Percentiles rank a stretch among this genome's conserved stretches.
phyloP scores from a whole-genome alignment of 2,797 vertebrate species.

The Dromococcyx pavoninus region DNA sequence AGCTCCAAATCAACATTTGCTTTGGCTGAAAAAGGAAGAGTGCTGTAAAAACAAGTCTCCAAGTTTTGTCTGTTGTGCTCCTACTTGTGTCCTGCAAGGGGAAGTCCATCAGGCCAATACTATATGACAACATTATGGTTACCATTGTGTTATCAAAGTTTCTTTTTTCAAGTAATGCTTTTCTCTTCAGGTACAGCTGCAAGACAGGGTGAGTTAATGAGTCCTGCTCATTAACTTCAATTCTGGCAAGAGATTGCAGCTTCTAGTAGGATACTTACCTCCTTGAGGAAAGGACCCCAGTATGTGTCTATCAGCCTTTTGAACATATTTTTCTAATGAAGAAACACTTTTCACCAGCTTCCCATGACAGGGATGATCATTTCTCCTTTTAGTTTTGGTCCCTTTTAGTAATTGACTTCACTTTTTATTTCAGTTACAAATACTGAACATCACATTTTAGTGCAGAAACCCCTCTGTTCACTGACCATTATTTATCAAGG shows the following conservation, averaged over 20 bases:
- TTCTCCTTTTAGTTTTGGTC: background rate
- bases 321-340: background rate
- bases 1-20: background rate
- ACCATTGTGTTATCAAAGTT: background rate
- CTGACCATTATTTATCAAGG: conserved; percentile 62
- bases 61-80: background rate
- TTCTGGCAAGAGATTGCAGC: background rate
- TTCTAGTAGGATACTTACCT: background rate
- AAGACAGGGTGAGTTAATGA: background rate
- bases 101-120: background rate
- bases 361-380: background rate
- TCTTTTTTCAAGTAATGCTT: background rate
- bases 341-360: background rate
- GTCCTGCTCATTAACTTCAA: no score
- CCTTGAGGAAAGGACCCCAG: background rate
- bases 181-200: background rate
- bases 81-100: background rate
- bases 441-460: conserved; percentile 61
- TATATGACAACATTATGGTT: background rate
- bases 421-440: conserved; percentile 69
- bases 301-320: background rate
- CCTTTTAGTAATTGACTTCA: conserved; percentile 19
- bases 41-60: background rate
- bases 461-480: conserved; percentile 54
- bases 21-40: background rate